Percentiles rank a stretch among this genome's conserved stretches.
phyloP scores from a whole-genome alignment of 2,113 vertebrate species.

The Castor canadensis region DNA sequence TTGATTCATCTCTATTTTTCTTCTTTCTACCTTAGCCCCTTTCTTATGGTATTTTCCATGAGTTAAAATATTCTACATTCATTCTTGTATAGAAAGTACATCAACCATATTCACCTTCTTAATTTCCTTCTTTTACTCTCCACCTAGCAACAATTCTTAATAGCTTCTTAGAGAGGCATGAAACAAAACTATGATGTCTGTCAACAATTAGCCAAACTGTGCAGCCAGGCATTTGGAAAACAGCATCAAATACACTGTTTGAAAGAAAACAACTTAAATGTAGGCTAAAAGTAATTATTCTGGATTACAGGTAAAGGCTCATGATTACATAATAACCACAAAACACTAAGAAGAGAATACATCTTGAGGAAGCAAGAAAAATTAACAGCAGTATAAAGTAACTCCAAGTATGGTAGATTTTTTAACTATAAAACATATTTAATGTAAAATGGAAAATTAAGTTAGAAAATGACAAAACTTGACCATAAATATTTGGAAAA shows the following conservation, averaged over 20 bases:
- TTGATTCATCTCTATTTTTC: no score
- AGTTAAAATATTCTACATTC: no score
- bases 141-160: not conserved
- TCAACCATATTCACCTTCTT: no score
- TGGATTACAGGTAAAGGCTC: not conserved
- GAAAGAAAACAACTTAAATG: not conserved
- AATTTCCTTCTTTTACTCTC: no score
- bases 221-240: not conserved
- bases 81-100: no score
- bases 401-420: not conserved
- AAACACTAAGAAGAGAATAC: not conserved
- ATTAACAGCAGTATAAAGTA: not conserved
- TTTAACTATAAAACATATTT: not conserved
- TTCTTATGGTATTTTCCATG: no score
- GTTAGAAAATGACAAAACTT: not conserved
- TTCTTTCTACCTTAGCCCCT: no score
- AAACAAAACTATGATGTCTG: not conserved
- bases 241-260: not conserved
- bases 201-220: not conserved
- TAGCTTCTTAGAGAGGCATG: not conserved
- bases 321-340: not conserved
- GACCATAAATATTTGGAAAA: not conserved
- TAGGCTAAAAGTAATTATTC: not conserved
- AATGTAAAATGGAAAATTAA: not conserved
- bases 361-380: not conserved